Base-by-base conservation (phyloP, 1,140 invertebrate genomes). In the Orussus abietinus region DNA sequence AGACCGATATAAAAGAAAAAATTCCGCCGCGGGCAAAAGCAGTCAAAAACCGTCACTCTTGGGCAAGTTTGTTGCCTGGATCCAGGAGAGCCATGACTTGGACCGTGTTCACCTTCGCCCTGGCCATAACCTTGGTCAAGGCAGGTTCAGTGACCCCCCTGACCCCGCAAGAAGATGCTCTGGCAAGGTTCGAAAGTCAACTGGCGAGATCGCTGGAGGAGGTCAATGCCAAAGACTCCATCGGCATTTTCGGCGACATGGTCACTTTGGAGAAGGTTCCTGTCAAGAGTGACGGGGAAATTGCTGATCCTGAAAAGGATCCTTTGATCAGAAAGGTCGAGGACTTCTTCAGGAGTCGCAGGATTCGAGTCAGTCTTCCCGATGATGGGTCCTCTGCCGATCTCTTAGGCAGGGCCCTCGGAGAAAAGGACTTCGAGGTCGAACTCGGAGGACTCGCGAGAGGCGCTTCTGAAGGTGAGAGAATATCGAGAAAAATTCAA, bases 1-100 rank as follows among this genome's bases (percentile, higher is more conserved):
- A 35, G 31, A 51, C 33, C 34, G 47, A 62, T 73, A 73, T 71
- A 73, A 64, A 72, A 71, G 62, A 68, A 68, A 66, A 60, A 54
- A 56, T 62, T 45, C 28, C 33, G 47, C 32, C 32, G 25, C 41
- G 39, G 57, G 53, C 38, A 52, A 57, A 39, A 61, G 61, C 65
- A 67, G 58, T 71, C 57, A 55, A 71, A 69, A n/a, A 59, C 55
- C 51, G 45, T 47, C 43, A 38, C 34, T 35, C n/a, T n/a, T n/a
- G n/a, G n/a, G n/a, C n/a, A n/a, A n/a, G n/a, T n/a, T n/a, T n/a
- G n/a, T n/a, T n/a, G n/a, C n/a, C n/a, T n/a, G n/a, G n/a, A n/a
- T n/a, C n/a, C n/a, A n/a, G n/a, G n/a, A n/a, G n/a, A n/a, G n/a
- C n/a, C n/a, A n/a, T n/a, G n/a, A n/a, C n/a, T n/a, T n/a, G n/a